Evolutionary conservation across 2,797 vertebrate species (phyloP).

Genomic region (Sebastes hopkinsi): DNA sequence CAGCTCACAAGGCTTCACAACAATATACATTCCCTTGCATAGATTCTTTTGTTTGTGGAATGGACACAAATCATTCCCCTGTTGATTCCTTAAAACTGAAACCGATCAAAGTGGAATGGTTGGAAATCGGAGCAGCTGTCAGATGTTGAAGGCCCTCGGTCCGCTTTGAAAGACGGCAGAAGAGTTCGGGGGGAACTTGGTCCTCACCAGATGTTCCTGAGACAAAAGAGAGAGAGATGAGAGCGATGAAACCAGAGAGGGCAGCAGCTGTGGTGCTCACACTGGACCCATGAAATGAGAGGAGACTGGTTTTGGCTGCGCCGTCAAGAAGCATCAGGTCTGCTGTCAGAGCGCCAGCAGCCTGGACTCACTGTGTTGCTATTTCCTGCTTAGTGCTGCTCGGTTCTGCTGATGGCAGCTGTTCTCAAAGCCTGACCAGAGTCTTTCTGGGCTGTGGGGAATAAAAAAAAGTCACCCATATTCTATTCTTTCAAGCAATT

Average conservation of each 20-base stretch:
- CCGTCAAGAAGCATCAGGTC: constrained; percentile 54
- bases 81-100: constrained; percentile 29
- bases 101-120: constrained; percentile 37
- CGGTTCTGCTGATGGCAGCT: constrained; percentile 44
- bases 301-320: constrained; percentile 38
- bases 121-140: constrained; percentile 59
- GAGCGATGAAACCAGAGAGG: constrained; percentile 13
- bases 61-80: constrained; percentile 58
- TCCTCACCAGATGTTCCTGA: constrained; percentile 89
- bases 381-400: constrained; percentile 16
- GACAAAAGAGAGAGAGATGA: constrained; percentile 1
- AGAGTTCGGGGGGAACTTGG: constrained; percentile 90
- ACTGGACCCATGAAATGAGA: constrained; percentile 53
- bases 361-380: constrained; percentile 5
- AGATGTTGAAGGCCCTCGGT: constrained; percentile 89
- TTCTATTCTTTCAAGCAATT: not conserved
- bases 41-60: constrained; percentile 77
- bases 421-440: constrained; percentile 1
- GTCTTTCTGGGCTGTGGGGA: not conserved
- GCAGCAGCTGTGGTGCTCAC: constrained; percentile 15
- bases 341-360: constrained; percentile 41
- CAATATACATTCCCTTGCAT: constrained; percentile 78
- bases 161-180: constrained; percentile 94
- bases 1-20: constrained; percentile 43
- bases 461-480: not conserved